These are phyloP conservation scores for Cheilosia grossa DNA, from an alignment of 2,888 invertebrate species.

Conservation along the genomic window DNA sequence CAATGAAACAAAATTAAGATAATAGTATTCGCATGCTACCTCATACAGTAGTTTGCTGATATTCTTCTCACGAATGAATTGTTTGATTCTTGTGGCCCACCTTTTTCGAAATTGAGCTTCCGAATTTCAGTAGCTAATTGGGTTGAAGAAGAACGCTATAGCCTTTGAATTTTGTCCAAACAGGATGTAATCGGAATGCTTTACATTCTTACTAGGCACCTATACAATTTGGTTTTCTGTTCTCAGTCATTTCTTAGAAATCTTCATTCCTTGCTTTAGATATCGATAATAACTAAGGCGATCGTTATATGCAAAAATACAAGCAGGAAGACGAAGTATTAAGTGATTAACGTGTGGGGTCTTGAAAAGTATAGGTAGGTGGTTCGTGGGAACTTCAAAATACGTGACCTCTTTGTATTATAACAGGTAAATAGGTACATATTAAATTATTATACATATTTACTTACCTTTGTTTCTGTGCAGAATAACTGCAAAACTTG, in stretches of 20 bases:
- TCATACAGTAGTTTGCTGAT: slow-evolving; percentile 38
- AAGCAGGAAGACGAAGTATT: slow-evolving; percentile 4
- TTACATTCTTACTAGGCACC: slow-evolving; percentile 36
- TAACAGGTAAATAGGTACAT: too few relatives aligned
- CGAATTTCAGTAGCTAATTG: slow-evolving; percentile 73
- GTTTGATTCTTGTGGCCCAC: slow-evolving; percentile 41
- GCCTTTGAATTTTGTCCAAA: slow-evolving; percentile 21
- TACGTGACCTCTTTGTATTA: background rate
- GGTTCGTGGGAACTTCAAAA: background rate
- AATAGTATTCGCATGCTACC: slow-evolving; percentile 61
- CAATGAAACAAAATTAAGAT: slow-evolving; percentile 65
- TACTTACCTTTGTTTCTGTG: too few relatives aligned
- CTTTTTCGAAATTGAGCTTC: slow-evolving; percentile 58
- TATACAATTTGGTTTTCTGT: slow-evolving; percentile 9
- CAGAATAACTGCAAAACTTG: too few relatives aligned
- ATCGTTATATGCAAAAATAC: slow-evolving; percentile 18
- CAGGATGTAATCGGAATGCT: slow-evolving; percentile 56
- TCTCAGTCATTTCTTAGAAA: slow-evolving; percentile 41
- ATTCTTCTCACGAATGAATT: slow-evolving; percentile 53
- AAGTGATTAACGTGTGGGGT: slow-evolving; percentile 2
- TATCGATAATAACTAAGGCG: background rate
- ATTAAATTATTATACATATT: too few relatives aligned
- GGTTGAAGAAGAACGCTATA: slow-evolving; percentile 30
- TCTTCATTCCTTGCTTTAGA: slow-evolving; percentile 12
- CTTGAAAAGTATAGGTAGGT: background rate